These are phyloP conservation scores for Enteromius afrohamiltoni DNA, from an alignment of 2,797 vertebrate genomes.

Conservation along the genomic window DNA sequence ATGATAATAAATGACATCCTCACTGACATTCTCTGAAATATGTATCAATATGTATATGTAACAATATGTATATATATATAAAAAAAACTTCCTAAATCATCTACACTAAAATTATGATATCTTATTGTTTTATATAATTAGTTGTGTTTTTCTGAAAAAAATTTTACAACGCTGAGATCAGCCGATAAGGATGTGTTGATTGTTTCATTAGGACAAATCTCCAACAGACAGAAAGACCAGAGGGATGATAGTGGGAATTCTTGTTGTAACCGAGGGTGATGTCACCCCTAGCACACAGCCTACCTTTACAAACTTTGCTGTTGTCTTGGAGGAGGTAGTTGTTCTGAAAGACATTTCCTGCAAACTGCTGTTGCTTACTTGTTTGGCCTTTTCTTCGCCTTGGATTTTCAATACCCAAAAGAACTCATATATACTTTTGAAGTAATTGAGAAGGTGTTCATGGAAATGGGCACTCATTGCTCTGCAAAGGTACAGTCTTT, in stretches of 20 bases:
- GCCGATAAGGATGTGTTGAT: slow-evolving; percentile 10
- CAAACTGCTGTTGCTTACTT: slow-evolving; percentile 2
- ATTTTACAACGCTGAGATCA: slow-evolving; percentile 11
- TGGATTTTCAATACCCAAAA: slow-evolving; percentile 28
- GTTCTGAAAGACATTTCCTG: no score
- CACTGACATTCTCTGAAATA: no score
- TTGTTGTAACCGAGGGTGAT: slow-evolving; percentile 12
- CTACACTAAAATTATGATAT: slow-evolving; percentile 16
- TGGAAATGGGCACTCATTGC: slow-evolving; percentile 16
- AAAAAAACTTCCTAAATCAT: neutral
- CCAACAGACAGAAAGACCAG: slow-evolving; percentile 24
- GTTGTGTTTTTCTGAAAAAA: slow-evolving; percentile 17
- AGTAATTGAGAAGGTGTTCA: slow-evolving; percentile 37
- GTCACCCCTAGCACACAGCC: slow-evolving; percentile 20
- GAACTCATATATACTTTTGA: slow-evolving; percentile 7
- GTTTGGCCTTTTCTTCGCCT: slow-evolving; percentile 25
- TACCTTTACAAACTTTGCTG: no score
- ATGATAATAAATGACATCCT: no score
- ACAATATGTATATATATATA: neutral
- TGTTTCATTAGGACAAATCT: slow-evolving; percentile 37
- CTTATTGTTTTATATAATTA: slow-evolving; percentile 20
- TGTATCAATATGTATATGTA: no score
- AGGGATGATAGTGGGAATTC: slow-evolving; percentile 33
- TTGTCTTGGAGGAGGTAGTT: no score
- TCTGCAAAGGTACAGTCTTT: slow-evolving; percentile 26